These are phyloP conservation scores for Sylvietta virens DNA, from an alignment of 2,113 vertebrate species.

Conservation along the genomic window DNA sequence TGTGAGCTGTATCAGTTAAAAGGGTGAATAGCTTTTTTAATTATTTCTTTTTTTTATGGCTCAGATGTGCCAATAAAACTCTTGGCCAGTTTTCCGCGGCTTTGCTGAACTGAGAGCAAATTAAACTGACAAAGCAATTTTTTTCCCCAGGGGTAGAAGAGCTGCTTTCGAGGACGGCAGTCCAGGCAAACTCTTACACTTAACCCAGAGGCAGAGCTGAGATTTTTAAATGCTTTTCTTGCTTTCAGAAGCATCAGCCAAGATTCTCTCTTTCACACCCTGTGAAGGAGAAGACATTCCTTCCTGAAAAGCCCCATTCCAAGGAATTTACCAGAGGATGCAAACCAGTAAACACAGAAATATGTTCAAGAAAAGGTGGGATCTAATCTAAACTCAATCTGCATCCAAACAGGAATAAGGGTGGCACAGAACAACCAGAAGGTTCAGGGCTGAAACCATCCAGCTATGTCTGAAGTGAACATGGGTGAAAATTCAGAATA, in stretches of 20 bases:
- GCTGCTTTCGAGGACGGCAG: background rate
- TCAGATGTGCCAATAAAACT: slow-evolving; percentile 3
- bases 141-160: background rate
- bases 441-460: background rate
- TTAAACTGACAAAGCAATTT: background rate
- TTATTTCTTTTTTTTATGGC: background rate
- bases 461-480: background rate
- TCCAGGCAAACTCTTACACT: background rate
- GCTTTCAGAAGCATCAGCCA: background rate
- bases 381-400: background rate
- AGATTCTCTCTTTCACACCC: background rate
- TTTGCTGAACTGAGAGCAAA: background rate
- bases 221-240: background rate
- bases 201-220: background rate
- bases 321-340: background rate
- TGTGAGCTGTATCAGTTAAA: background rate
- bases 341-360: background rate
- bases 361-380: background rate
- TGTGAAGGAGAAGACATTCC: background rate
- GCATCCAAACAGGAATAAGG: background rate
- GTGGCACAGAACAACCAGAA: background rate
- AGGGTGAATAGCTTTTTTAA: background rate
- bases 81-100: slow-evolving; percentile 2
- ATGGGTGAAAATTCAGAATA: background rate
- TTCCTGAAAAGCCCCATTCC: background rate